Percentiles rank a stretch among this genome's conserved stretches.
Evolutionary conservation across 1,140 invertebrate genomes (phyloP).

Genomic region (Brachionus rubens): DNA sequence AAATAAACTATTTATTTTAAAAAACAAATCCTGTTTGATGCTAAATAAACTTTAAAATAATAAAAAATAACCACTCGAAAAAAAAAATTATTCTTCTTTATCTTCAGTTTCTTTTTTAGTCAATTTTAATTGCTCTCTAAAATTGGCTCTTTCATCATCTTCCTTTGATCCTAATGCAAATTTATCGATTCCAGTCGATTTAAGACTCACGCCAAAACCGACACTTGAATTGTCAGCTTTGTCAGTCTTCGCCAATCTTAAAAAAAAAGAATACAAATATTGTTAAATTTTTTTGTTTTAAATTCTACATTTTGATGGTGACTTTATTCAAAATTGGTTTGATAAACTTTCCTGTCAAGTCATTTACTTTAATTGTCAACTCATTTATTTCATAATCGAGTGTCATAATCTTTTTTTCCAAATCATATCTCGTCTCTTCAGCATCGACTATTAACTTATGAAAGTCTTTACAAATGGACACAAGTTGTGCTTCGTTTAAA

Average conservation of each 20-base stretch:
- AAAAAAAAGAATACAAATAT: background rate
- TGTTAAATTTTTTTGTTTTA: background rate
- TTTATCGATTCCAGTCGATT: constrained; percentile 45
- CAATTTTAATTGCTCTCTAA: constrained; percentile 47
- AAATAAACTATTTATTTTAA: too few relatives aligned
- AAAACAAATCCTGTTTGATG: too few relatives aligned
- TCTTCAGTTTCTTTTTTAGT: constrained; percentile 14
- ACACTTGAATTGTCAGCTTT: constrained; percentile 21
- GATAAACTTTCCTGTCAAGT: constrained; percentile 99
- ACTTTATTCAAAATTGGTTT: constrained; percentile 99
- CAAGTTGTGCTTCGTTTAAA: constrained; percentile 45
- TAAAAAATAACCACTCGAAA: too few relatives aligned
- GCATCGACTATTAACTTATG: constrained; percentile 43
- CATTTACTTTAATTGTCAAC: constrained; percentile 98
- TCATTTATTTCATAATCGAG: constrained; percentile 96
- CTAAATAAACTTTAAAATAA: too few relatives aligned
- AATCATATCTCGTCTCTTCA: constrained; percentile 83
- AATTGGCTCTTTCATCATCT: constrained; percentile 46
- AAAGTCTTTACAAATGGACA: constrained; percentile 37
- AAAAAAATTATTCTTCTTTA: constrained; percentile 21
- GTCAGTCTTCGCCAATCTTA: constrained; percentile 32
- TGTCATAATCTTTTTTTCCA: constrained; percentile 88
- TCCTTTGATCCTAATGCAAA: constrained; percentile 35
- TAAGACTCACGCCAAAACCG: constrained; percentile 36
- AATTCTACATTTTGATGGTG: constrained; percentile 89